These are phyloP conservation scores for Danio albolineatus DNA, from an alignment of 2,797 vertebrate genomes.

Conservation along the genomic window DNA sequence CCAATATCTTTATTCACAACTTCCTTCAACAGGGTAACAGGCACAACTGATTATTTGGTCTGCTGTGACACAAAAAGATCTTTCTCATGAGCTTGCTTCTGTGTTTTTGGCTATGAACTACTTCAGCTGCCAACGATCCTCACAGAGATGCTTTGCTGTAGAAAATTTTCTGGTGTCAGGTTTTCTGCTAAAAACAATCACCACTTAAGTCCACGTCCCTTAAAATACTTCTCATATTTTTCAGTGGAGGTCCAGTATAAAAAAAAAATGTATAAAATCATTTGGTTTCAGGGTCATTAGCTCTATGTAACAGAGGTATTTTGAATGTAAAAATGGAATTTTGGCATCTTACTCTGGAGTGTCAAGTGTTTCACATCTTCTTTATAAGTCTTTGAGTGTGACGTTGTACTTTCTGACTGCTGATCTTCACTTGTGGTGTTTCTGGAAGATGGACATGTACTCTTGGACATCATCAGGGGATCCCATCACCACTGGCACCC, in stretches of 20 bases:
- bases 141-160: neutral
- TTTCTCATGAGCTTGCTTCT: neutral
- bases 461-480: slow-evolving; percentile 92
- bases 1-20: slow-evolving; percentile 44
- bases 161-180: neutral
- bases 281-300: neutral
- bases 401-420: neutral
- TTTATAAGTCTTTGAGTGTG: neutral
- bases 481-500: slow-evolving; percentile 87
- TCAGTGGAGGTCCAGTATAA: neutral
- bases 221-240: neutral
- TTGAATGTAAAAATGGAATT: neutral
- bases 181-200: neutral
- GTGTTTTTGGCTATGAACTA: neutral
- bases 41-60: slow-evolving; percentile 11
- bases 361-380: slow-evolving; percentile 10
- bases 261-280: neutral
- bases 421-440: slow-evolving; percentile 75
- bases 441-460: slow-evolving; percentile 86
- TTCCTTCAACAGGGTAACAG: neutral
- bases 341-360: slow-evolving; percentile 26
- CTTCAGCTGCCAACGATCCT: neutral
- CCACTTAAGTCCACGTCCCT: neutral
- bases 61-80: slow-evolving; percentile 10
- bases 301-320: neutral